A percentile compares a stretch with the other conserved stretches of the same genome.
Evolutionary conservation across 2,113 vertebrate species (phyloP).

Genomic region (Hylia prasina): DNA sequence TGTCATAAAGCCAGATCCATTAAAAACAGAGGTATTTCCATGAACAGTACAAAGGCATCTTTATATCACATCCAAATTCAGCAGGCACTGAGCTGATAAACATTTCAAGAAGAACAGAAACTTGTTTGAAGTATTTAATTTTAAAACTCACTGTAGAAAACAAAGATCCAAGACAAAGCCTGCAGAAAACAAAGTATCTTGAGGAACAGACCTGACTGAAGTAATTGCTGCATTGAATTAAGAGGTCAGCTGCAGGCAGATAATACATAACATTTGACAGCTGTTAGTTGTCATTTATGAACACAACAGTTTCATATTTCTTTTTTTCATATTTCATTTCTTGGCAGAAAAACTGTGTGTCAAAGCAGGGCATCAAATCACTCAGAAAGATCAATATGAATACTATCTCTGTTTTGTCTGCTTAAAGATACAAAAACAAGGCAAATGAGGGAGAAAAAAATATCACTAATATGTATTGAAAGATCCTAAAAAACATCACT

Average conservation of each 20-base stretch:
- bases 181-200: not conserved
- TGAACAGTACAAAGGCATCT: not conserved
- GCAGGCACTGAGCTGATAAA: not conserved
- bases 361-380: not conserved
- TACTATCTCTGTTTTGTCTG: not conserved
- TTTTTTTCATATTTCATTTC: not conserved
- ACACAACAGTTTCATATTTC: not conserved
- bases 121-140: not conserved
- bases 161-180: not conserved
- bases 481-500: not conserved
- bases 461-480: not conserved
- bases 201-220: not conserved
- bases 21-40: not conserved
- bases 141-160: not conserved
- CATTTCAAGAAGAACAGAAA: not conserved
- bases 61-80: not conserved
- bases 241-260: constrained; percentile 3
- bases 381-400: not conserved
- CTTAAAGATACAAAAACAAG: not conserved
- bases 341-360: not conserved
- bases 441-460: too few relatives aligned
- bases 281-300: not conserved
- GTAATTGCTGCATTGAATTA: not conserved
- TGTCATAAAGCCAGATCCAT: not conserved
- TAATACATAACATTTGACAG: not conserved